Evolutionary conservation across 2,888 invertebrate species (phyloP), one percentile per base, ranked within the genome.

Genomic region (Philaethria dido): DNA sequence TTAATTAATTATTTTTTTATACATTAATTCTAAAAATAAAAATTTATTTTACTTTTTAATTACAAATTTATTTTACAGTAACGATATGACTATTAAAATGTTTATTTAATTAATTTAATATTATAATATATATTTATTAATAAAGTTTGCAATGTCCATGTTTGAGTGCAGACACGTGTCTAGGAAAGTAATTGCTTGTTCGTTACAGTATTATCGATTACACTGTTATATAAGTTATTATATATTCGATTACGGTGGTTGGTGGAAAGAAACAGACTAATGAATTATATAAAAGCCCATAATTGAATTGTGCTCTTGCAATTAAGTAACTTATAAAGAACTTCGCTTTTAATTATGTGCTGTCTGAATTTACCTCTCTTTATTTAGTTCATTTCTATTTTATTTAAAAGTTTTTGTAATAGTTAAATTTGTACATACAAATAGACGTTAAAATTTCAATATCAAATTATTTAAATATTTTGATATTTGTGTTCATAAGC

Each of bases 201-300:
- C n/a, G 20, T 16, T 29, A 4, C 4, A 29, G 18, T 44, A 18
- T 33, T 25, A 45, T 60, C 45, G 60, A 60, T 45, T 44, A 8
- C 18, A 29, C 9, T 45, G 18, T 65, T 65, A 60, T 52, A 16
- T 65, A 60, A 59, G 60, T 52, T 20, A 54, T 62, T 29, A 60
- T 48, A 62, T 62, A 69, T 64, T 64, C 55, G 60, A 68, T 64
- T 55, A 64, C 22, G 44, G 20, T 29, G 18, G 55, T 16, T 62
- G 54, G 60, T 25, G 22, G 55, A 59, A 62, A 44, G 33, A 18
- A 47, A 14, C 33, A 16, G 25, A 55, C 54, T 57, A 25, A 59
- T 65, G 54, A 69, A 66, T 66, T 42, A 66, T 18, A 69, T 69
- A 60, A 66, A 60, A 63, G 52, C 11, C 16, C 47, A 36, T 65